phyloP scores from a whole-genome alignment of 2,888 invertebrate genomes.

The Apamea epomidion region DNA sequence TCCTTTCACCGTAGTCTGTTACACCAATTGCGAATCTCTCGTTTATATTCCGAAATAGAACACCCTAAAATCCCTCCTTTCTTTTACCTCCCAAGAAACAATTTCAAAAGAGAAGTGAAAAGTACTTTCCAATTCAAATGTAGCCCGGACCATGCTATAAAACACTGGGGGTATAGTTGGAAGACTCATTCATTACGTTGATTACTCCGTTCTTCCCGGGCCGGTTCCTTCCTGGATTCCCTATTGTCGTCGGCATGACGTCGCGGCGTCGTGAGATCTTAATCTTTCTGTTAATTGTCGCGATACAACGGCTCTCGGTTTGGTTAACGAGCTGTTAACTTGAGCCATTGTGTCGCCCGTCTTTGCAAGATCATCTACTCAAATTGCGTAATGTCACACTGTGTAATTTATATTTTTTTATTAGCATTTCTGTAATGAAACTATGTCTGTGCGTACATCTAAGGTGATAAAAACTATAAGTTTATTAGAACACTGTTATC shows the following conservation, averaged over 20 bases:
- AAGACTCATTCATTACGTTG: constrained; percentile 70
- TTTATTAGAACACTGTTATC: constrained; percentile 44
- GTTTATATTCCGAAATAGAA: constrained; percentile 37
- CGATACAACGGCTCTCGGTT: constrained; percentile 76
- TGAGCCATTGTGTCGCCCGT: constrained; percentile 77
- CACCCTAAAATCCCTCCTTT: constrained; percentile 22
- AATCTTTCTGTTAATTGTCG: constrained; percentile 84
- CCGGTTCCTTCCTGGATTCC: constrained; percentile 65
- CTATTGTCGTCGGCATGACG: constrained; percentile 75
- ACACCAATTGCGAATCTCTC: constrained; percentile 14
- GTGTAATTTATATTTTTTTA: constrained; percentile 36
- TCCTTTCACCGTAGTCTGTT: background rate
- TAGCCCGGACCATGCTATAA: constrained; percentile 54
- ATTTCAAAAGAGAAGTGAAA: constrained; percentile 51
- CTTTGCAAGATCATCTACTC: constrained; percentile 61
- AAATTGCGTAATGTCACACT: constrained; percentile 53
- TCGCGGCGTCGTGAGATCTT: constrained; percentile 75
- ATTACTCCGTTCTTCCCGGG: constrained; percentile 63
- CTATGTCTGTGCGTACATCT: constrained; percentile 22
- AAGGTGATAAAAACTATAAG: constrained; percentile 27
- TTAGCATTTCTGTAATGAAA: constrained; percentile 21
- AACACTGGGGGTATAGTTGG: constrained; percentile 61
- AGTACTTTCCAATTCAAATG: constrained; percentile 61
- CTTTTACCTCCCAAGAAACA: constrained; percentile 39
- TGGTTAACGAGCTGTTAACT: constrained; percentile 85